phyloP scores from a whole-genome alignment of 2,797 vertebrate species.

The Brachyrhaphis roseni region DNA sequence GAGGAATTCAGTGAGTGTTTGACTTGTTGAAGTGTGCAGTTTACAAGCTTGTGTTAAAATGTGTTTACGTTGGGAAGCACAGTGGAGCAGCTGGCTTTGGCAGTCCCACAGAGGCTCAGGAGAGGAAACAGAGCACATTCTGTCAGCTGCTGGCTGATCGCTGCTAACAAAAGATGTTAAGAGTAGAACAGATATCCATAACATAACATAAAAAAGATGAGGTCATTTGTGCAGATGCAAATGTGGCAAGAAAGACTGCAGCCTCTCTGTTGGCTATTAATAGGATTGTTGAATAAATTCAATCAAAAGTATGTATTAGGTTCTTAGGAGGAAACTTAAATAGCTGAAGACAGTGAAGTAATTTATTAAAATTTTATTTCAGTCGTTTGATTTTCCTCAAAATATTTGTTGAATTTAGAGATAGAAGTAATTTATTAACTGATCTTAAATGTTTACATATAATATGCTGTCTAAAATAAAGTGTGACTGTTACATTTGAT shows the following conservation, averaged over 20 bases:
- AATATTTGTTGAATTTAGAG: conserved; percentile 38
- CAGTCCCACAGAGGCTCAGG: conserved; percentile 62
- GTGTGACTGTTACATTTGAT: conserved; percentile 57
- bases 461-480: conserved; percentile 58
- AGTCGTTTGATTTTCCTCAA: conserved; percentile 28
- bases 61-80: conserved; percentile 65
- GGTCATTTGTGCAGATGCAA: conserved; percentile 32
- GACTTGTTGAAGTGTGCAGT: conserved; percentile 69
- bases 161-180: conserved; percentile 55
- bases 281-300: conserved; percentile 21
- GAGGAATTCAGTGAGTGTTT: conserved; percentile 52
- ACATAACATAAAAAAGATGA: conserved; percentile 35
- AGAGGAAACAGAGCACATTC: conserved; percentile 64
- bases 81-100: conserved; percentile 71
- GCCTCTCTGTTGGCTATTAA: conserved; percentile 21
- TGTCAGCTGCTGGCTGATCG: conserved; percentile 70
- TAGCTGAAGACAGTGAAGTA: conserved; percentile 39
- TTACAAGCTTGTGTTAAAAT: conserved; percentile 70
- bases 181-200: conserved; percentile 52
- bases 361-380: conserved; percentile 44
- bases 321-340: conserved; percentile 33
- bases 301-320: conserved; percentile 13
- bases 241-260: conserved; percentile 31
- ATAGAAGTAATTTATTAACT: conserved; percentile 36
- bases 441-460: conserved; percentile 52